Conservation (phyloP, 2,888 invertebrate species). For the Endomychus coccineus region DNA sequence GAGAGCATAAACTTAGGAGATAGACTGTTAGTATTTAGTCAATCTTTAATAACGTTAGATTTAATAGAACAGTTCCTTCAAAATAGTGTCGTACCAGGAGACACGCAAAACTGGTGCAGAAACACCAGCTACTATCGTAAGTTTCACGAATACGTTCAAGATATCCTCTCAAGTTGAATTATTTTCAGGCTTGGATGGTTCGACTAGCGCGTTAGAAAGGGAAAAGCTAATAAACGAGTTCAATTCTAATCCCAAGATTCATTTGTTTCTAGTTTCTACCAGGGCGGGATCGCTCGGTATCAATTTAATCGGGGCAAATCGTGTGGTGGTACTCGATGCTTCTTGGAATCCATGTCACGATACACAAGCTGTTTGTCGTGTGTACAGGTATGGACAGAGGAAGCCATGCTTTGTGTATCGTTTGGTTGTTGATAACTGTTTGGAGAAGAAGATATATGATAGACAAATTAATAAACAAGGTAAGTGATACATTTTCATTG, state of each 20-base stretch:
- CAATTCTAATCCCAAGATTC: constrained; percentile 78
- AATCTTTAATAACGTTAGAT: constrained; percentile 90
- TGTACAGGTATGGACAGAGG: constrained; percentile 89
- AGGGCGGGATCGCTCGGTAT: constrained; percentile 95
- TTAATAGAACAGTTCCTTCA: constrained; percentile 90
- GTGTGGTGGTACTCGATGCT: constrained; percentile 96
- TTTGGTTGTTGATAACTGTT: constrained; percentile 91
- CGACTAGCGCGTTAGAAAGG: constrained; percentile 87
- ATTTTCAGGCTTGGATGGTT: constrained; percentile 82
- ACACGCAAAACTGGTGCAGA: constrained; percentile 71
- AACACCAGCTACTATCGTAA: constrained; percentile 86
- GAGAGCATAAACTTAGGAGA: constrained; percentile 84
- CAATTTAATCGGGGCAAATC: constrained; percentile 93
- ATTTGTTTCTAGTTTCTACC: constrained; percentile 92
- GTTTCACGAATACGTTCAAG: constrained; percentile 37
- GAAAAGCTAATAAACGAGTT: constrained; percentile 96
- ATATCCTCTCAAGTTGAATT: background rate
- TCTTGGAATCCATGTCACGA: constrained; percentile 99
- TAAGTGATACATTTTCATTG: too few species aligned
- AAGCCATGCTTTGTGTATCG: constrained; percentile 95
- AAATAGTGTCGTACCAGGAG: constrained; percentile 60
- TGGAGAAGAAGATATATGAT: constrained; percentile 98
- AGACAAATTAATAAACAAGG: constrained; percentile 97
- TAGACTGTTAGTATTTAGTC: constrained; percentile 89
- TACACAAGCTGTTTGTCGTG: constrained; percentile 94